Evolutionary conservation across 2,888 invertebrate genomes (phyloP).

Genomic region (Hecatera dysodea): DNA sequence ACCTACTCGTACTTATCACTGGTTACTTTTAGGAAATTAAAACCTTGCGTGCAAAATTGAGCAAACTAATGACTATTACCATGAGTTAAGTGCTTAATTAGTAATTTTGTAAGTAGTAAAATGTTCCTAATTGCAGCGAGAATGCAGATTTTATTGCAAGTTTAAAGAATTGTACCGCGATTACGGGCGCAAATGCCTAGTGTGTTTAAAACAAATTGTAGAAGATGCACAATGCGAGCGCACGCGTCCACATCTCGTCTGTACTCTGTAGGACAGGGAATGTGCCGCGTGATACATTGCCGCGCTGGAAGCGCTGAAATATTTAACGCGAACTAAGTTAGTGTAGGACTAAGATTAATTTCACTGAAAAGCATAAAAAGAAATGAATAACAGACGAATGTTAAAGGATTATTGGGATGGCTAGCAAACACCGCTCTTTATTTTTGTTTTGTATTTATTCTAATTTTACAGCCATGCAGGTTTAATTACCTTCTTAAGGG

Average conservation of each 20-base stretch:
- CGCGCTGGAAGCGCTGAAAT: conserved; percentile 9
- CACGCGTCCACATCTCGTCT: conserved; percentile 7
- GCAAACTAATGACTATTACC: conserved; percentile 22
- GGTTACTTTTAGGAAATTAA: conserved; percentile 47
- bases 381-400: neutral
- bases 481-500: neutral
- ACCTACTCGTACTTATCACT: conserved; percentile 34
- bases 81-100: neutral
- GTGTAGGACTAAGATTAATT: no score
- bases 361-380: neutral
- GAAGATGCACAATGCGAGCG: neutral
- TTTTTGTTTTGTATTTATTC: conserved; percentile 11
- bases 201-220: conserved; percentile 4
- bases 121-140: neutral
- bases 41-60: conserved; percentile 39
- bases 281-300: conserved; percentile 29
- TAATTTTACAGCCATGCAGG: neutral
- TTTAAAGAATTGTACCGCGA: neutral
- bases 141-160: conserved; percentile 9
- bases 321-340: conserved; percentile 13
- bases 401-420: neutral
- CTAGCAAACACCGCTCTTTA: neutral
- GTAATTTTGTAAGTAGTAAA: conserved; percentile 5
- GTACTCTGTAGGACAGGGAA: conserved; percentile 14
- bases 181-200: neutral